Percentiles rank a stretch among this genome's conserved stretches.
phyloP scores from a whole-genome alignment of 2,888 invertebrate species.

The Pediacus dermestoides region DNA sequence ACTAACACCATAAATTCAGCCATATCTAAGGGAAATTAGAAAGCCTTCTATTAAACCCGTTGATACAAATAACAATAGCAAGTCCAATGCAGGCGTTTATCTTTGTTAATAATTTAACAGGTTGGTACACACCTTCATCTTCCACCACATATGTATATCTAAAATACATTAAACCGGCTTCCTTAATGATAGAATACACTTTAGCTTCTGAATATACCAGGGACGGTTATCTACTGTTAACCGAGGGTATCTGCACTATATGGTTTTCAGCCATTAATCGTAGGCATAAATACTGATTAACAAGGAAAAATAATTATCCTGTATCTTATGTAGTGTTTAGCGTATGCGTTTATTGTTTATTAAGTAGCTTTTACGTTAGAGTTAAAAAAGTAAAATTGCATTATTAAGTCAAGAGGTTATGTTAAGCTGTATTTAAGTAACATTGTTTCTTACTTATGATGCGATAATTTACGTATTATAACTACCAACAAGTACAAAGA shows the following conservation, averaged over 20 bases:
- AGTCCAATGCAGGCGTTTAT: slow-evolving; percentile 22
- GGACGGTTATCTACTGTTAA: too few species aligned
- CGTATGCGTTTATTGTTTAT: too few species aligned
- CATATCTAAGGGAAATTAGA: slow-evolving; percentile 9
- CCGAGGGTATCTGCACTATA: slow-evolving; percentile 14
- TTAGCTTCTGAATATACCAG: slow-evolving; percentile 32
- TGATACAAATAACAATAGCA: slow-evolving; percentile 16
- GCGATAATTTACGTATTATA: too few species aligned
- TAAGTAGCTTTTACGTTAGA: too few species aligned
- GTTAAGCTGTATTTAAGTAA: too few species aligned
- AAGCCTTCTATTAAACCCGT: slow-evolving; percentile 5
- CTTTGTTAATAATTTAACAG: slow-evolving; percentile 34
- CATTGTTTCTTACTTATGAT: too few species aligned
- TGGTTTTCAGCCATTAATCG: slow-evolving; percentile 15
- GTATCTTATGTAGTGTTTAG: too few species aligned
- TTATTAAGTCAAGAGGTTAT: too few species aligned
- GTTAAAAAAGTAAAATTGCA: too few species aligned
- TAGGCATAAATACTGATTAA: slow-evolving; percentile 1
- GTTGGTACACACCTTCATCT: slow-evolving; percentile 21
- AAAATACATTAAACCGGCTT: slow-evolving; percentile 31
- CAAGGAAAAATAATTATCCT: background rate
- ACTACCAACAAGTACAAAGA: too few species aligned
- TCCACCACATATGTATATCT: too few species aligned
- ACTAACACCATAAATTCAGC: too few species aligned
- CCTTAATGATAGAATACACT: slow-evolving; percentile 41